phyloP scores from a whole-genome alignment of 2,113 vertebrate genomes.

The Rhinoderma darwinii region DNA sequence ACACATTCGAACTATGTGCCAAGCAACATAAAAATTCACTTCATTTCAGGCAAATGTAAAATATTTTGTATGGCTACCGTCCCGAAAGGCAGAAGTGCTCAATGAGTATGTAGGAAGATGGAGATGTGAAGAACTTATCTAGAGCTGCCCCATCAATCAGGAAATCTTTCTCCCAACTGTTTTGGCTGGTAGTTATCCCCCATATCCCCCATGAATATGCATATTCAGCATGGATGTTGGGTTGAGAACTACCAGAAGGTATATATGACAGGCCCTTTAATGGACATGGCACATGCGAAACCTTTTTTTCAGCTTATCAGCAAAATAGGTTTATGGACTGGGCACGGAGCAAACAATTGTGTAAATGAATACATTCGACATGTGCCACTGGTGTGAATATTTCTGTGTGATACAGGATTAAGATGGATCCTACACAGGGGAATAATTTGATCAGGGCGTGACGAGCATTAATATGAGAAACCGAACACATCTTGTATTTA shows the following conservation, averaged over 20 bases:
- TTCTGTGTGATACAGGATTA: neutral
- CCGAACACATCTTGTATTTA: neutral
- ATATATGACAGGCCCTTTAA: no score
- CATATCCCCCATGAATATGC: neutral
- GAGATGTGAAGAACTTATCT: neutral
- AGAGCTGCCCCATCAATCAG: neutral
- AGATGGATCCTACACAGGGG: neutral
- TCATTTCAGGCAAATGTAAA: neutral
- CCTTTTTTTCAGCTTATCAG: no score
- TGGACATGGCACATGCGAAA: neutral
- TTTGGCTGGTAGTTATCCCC: neutral
- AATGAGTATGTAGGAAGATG: neutral
- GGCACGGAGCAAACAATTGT: neutral
- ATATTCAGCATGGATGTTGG: neutral
- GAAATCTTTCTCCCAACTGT: neutral
- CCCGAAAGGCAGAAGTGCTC: neutral
- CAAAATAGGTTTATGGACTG: neutral
- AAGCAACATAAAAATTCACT: slow-evolving; percentile 2
- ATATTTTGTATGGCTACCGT: neutral
- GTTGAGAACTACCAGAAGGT: no score
- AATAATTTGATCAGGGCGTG: slow-evolving; percentile 17
- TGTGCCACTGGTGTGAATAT: neutral
- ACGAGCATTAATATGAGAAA: neutral
- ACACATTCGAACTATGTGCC: neutral
- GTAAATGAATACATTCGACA: neutral